Base-by-base conservation (phyloP, 2,888 invertebrate genomes). In the Protodeltote pygarga region DNA sequence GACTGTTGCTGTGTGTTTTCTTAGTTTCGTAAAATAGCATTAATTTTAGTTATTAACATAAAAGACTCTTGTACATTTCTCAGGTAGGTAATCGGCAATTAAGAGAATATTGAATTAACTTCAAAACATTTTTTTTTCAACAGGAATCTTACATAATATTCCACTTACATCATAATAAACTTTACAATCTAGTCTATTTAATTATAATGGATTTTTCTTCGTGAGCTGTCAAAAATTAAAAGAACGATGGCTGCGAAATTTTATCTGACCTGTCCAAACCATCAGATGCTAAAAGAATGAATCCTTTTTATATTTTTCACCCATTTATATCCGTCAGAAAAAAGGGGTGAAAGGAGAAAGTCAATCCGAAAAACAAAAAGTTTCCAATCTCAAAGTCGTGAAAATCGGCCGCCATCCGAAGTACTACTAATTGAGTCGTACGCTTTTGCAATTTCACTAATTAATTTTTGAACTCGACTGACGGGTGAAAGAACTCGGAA, bases 401-500 rank as follows among this genome's bases (percentile, higher is more conserved):
- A 58, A 70, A 75, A 74, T 70, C 63, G 67, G 50, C 61, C 48
- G 48, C 53, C 62, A 57, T 62, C 46, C 62, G 49, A 49, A 59
- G 52, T 69, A 76, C 70, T 74, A 71, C 63, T 68, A 68, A 68
- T 68, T 68, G 75, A 79, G 77, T 73, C 69, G 63, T 64, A 55
- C 75, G 73, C 74, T 76, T 70, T 75, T 70, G 65, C 75, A 72
- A 76, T 77, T 76, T 71, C 55, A 65, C 73, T 83, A 83, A 83
- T 83, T 83, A 82, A 81, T 81, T 83, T 82, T 80, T 83, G 81
- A 82, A 81, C 72, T 75, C 64, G 39, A 31, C 67, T 65, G 70
- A 64, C 67, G 67, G 65, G 50, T 63, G 58, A 69, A 72, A 69
- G 71, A 76, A 70, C 65, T 71, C 48, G 23, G 29, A 59, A 67